Evolutionary conservation across 2,797 vertebrate species (phyloP).

Genomic region (Enteromius thamalakanensis): DNA sequence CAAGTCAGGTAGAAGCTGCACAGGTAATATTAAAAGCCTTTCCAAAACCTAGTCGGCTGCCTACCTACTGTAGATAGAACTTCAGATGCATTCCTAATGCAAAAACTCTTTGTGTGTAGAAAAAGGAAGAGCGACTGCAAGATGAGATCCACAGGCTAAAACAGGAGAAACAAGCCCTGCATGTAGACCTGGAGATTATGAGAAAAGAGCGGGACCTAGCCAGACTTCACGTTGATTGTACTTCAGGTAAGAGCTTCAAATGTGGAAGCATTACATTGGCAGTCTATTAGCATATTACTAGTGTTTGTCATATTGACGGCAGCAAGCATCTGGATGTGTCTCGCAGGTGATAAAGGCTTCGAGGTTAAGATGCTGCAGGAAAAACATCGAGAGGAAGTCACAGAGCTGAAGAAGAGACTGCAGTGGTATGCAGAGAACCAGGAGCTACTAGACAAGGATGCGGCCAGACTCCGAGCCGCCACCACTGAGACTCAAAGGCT

Average conservation of each 20-base stretch:
- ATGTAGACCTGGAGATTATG: conserved; percentile 82
- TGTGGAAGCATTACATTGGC: background rate
- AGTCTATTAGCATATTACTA: background rate
- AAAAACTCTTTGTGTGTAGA: conserved; percentile 68
- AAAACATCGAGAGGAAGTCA: conserved; percentile 83
- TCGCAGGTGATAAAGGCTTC: conserved; percentile 80
- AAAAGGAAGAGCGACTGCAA: conserved; percentile 77
- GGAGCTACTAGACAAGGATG: conserved; percentile 87
- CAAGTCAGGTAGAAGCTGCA: conserved; percentile 77
- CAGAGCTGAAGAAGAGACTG: conserved; percentile 81
- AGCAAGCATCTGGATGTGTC: background rate
- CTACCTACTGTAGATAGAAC: background rate
- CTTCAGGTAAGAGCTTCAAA: conserved; percentile 73
- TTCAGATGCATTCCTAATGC: background rate
- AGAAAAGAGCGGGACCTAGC: conserved; percentile 85
- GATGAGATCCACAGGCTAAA: conserved; percentile 81
- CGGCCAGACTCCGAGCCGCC: conserved; percentile 82
- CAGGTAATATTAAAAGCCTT: conserved; percentile 72
- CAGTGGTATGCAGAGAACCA: conserved; percentile 94
- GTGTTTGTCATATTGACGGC: background rate
- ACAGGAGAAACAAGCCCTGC: conserved; percentile 86
- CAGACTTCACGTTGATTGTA: conserved; percentile 74
- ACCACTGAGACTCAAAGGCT: conserved; percentile 83
- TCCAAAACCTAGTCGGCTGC: background rate
- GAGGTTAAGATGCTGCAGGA: conserved; percentile 83